Percentiles rank a stretch among this genome's conserved stretches.
These are phyloP conservation scores for Lota lota DNA, from an alignment of 2,113 vertebrate genomes.

Conservation along the genomic window DNA sequence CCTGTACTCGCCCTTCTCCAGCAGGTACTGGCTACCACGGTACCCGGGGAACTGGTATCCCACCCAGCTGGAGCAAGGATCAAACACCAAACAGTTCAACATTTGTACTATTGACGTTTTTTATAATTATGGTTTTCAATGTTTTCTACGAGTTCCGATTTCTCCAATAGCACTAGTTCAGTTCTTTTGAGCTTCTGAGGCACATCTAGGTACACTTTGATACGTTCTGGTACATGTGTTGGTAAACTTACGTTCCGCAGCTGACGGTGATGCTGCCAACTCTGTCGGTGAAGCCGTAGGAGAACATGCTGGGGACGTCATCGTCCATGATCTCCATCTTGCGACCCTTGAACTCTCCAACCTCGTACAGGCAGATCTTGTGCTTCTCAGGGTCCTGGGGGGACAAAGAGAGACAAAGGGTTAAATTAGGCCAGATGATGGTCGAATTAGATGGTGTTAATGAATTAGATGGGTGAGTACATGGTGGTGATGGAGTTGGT, in stretches of 20 bases:
- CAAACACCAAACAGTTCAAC: conserved; percentile 1
- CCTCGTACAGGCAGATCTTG: conserved; percentile 82
- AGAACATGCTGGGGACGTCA: conserved; percentile 78
- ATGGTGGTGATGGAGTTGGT: background rate
- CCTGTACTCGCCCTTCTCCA: conserved; percentile 81
- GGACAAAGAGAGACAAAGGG: background rate
- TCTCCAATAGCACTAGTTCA: too few relatives aligned
- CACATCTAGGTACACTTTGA: background rate
- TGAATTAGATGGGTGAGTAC: background rate
- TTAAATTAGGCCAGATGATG: background rate
- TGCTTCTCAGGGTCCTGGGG: conserved; percentile 79
- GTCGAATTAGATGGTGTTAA: background rate
- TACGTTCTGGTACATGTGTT: background rate
- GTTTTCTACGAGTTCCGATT: too few relatives aligned
- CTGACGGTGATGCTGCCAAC: conserved; percentile 78
- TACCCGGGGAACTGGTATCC: conserved; percentile 83
- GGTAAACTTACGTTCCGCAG: conserved; percentile 76
- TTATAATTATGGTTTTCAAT: too few relatives aligned
- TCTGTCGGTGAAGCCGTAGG: conserved; percentile 80
- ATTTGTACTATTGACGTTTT: background rate
- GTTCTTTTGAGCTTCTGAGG: background rate
- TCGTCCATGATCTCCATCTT: conserved; percentile 86
- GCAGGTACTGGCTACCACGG: conserved; percentile 81
- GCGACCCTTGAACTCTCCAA: conserved; percentile 80
- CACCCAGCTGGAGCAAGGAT: conserved; percentile 63